phyloP scores from a whole-genome alignment of 2,888 invertebrate species.

The Nemotelus pantherinus region DNA sequence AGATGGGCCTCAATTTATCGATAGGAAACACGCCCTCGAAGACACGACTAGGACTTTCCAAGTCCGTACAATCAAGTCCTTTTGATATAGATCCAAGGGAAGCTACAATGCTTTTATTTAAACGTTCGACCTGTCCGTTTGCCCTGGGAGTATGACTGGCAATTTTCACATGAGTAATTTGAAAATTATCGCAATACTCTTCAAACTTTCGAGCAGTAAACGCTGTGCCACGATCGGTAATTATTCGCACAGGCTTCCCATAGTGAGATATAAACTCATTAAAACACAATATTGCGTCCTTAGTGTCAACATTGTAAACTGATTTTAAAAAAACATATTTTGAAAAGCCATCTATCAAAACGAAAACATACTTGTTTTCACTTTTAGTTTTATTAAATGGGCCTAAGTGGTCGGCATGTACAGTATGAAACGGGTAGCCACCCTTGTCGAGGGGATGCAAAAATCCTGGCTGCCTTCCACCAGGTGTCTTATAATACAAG shows the following conservation, averaged over 20 bases:
- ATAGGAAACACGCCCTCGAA: background rate
- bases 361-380: conserved; percentile 27
- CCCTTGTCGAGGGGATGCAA: conserved; percentile 34
- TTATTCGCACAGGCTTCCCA: conserved; percentile 51
- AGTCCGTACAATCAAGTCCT: conserved; percentile 48
- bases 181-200: conserved; percentile 44
- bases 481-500: conserved; percentile 9
- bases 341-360: conserved; percentile 3
- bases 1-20: background rate
- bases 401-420: conserved; percentile 40
- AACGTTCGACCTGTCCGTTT: conserved; percentile 21
- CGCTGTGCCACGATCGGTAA: conserved; percentile 52
- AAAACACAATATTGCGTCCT: conserved; percentile 23
- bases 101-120: conserved; percentile 41
- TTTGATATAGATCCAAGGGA: conserved; percentile 49
- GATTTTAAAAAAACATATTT: conserved; percentile 3
- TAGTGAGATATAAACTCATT: conserved; percentile 51
- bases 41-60: conserved; percentile 46
- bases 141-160: conserved; percentile 50
- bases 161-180: conserved; percentile 51
- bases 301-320: conserved; percentile 5
- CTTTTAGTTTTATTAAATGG: conserved; percentile 23
- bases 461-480: conserved; percentile 40
- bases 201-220: conserved; percentile 50
- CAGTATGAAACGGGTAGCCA: conserved; percentile 24